A percentile compares a stretch with the other conserved stretches of the same genome.
phyloP scores from a whole-genome alignment of 2,888 invertebrate species.

The Parthenolecanium corni region DNA sequence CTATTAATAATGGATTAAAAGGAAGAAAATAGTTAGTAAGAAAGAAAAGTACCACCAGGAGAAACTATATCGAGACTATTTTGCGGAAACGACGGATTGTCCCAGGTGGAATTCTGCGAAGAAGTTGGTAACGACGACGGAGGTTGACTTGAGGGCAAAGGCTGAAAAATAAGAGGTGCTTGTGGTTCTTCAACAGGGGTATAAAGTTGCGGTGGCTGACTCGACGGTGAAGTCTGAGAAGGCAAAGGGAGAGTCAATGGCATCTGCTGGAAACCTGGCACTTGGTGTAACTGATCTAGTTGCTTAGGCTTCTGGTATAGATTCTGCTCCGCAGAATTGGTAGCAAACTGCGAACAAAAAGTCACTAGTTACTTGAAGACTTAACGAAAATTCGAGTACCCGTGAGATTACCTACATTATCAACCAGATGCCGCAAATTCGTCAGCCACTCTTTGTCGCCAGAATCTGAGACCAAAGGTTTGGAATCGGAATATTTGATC shows the following conservation, averaged over 20 bases:
- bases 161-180: background rate
- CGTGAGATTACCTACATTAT: background rate
- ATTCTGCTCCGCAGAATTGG: too few relatives aligned
- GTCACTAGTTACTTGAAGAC: too few relatives aligned
- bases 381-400: background rate
- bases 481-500: conserved; percentile 38
- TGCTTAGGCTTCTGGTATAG: too few relatives aligned
- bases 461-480: conserved; percentile 35
- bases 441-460: conserved; percentile 42
- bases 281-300: background rate
- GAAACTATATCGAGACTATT: background rate
- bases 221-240: too few relatives aligned
- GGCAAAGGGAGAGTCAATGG: background rate
- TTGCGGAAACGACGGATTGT: background rate
- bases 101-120: background rate
- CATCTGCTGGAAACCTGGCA: background rate
- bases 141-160: background rate
- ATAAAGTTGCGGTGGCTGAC: too few relatives aligned
- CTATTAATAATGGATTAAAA: too few relatives aligned
- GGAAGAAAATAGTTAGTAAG: background rate
- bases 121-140: background rate
- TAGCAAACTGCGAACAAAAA: too few relatives aligned
- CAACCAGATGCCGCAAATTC: conserved; percentile 30
- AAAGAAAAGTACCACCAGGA: too few relatives aligned
- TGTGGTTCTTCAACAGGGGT: too few relatives aligned